Evolutionary conservation across 2,888 invertebrate genomes (phyloP).

Genomic region (Craniophora ligustri): DNA sequence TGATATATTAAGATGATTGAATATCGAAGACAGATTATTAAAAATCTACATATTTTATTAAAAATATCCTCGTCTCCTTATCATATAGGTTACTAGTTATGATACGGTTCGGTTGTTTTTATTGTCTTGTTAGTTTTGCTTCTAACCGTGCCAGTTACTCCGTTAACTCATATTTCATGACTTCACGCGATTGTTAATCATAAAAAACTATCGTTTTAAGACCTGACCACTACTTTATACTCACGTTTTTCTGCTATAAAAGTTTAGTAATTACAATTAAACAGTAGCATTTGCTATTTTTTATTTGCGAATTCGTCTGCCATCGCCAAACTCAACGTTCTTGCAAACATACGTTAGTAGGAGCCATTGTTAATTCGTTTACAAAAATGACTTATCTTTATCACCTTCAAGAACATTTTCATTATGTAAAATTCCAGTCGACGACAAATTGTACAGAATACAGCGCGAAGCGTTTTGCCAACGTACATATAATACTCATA

Average conservation of each 20-base stretch:
- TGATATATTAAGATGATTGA: too few species aligned
- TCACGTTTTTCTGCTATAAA: constrained; percentile 26
- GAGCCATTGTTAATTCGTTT: constrained; percentile 36
- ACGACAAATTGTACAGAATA: constrained; percentile 47
- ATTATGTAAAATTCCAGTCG: constrained; percentile 49
- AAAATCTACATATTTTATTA: too few species aligned
- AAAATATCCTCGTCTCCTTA: too few species aligned
- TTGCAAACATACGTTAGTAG: constrained; percentile 22
- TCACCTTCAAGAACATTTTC: constrained; percentile 54
- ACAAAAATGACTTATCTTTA: constrained; percentile 39
- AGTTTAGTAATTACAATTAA: constrained; percentile 12
- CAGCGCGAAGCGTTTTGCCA: constrained; percentile 40
- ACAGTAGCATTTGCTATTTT: constrained; percentile 1
- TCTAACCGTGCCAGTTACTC: too few species aligned
- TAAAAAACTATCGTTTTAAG: constrained; percentile 37
- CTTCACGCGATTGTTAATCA: constrained; percentile 29
- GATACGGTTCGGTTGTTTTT: not conserved
- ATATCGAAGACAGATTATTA: too few species aligned
- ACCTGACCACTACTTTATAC: constrained; percentile 22
- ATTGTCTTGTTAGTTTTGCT: not conserved
- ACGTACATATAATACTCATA: constrained; percentile 46
- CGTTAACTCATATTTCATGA: constrained; percentile 39
- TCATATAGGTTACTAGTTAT: too few species aligned
- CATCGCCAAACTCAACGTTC: constrained; percentile 33
- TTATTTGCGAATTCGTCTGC: constrained; percentile 6